Conservation (phyloP, 1,140 invertebrate genomes). For the Trichomalopsis sarcophagae region DNA sequence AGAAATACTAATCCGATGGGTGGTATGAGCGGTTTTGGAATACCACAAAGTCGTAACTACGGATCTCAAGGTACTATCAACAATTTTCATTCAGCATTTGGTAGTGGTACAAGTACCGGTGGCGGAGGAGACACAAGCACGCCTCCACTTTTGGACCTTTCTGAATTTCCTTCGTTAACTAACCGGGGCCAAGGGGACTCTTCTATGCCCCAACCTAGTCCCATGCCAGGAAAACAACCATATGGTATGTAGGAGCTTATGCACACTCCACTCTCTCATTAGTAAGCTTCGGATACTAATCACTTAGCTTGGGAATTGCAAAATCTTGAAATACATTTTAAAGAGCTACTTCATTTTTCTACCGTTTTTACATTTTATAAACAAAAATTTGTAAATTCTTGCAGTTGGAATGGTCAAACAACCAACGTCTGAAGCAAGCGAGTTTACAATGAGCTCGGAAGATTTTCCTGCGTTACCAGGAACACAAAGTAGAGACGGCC, state of each 20-base stretch:
- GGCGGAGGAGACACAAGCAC: constrained; percentile 83
- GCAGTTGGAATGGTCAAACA: constrained; percentile 97
- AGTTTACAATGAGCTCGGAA: constrained; percentile 98
- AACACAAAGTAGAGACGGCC: constrained; percentile 77
- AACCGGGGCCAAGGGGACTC: constrained; percentile 85
- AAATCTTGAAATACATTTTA: not conserved
- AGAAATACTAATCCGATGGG: constrained; percentile 79
- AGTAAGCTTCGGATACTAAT: not conserved
- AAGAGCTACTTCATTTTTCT: not conserved
- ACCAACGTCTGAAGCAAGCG: constrained; percentile 91
- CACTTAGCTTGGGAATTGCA: not conserved
- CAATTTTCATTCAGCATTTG: constrained; percentile 87
- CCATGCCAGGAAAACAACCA: constrained; percentile 90
- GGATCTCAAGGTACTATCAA: constrained; percentile 80
- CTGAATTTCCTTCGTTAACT: constrained; percentile 92
- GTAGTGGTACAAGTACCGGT: constrained; percentile 75
- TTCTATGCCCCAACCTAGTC: constrained; percentile 85
- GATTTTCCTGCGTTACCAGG: constrained; percentile 98
- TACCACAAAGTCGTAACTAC: constrained; percentile 80
- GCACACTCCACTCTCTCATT: constrained; percentile 27
- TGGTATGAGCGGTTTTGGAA: constrained; percentile 79
- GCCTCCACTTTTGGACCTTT: constrained; percentile 89
- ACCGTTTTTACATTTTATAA: not conserved
- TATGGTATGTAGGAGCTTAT: constrained; percentile 78
- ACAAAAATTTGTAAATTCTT: not conserved